Conservation (phyloP, 2,888 invertebrate genomes). For the Polydrusus tereticollis region DNA sequence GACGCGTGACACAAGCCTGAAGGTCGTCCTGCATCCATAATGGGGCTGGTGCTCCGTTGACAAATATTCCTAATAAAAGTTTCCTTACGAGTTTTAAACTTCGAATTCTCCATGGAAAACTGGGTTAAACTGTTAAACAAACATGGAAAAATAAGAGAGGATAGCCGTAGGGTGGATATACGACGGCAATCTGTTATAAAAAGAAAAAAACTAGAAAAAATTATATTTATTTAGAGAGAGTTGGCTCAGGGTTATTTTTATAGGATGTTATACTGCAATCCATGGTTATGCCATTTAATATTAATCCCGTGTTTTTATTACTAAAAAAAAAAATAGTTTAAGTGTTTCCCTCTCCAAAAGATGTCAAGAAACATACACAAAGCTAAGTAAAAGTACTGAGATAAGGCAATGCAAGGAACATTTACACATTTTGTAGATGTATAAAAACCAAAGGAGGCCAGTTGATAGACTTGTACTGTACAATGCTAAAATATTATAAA, state of each 20-base stretch:
- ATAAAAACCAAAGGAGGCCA: no score
- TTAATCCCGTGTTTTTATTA: no score
- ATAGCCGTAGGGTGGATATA: background rate
- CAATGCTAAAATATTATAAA: no score
- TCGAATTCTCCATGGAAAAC: constrained; percentile 24
- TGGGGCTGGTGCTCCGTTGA: constrained; percentile 12
- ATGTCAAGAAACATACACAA: no score
- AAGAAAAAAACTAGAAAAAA: background rate
- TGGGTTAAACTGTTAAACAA: constrained; percentile 32
- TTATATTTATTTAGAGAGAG: background rate
- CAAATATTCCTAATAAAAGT: constrained; percentile 39
- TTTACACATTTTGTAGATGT: no score
- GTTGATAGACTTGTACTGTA: no score
- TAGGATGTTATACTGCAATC: no score
- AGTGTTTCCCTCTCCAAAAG: no score
- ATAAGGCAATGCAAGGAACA: no score
- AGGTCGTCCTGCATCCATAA: constrained; percentile 21
- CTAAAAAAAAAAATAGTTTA: no score
- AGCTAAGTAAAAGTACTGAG: no score
- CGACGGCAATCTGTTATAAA: constrained; percentile 6
- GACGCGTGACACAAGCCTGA: constrained; percentile 4
- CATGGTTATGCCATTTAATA: no score
- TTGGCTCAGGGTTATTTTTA: background rate
- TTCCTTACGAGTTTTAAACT: constrained; percentile 34
- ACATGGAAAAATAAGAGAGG: constrained; percentile 6